Percentiles rank a stretch among this genome's conserved stretches.
phyloP scores from a whole-genome alignment of 1,140 invertebrate species.

The Temnothorax nylanderi region DNA sequence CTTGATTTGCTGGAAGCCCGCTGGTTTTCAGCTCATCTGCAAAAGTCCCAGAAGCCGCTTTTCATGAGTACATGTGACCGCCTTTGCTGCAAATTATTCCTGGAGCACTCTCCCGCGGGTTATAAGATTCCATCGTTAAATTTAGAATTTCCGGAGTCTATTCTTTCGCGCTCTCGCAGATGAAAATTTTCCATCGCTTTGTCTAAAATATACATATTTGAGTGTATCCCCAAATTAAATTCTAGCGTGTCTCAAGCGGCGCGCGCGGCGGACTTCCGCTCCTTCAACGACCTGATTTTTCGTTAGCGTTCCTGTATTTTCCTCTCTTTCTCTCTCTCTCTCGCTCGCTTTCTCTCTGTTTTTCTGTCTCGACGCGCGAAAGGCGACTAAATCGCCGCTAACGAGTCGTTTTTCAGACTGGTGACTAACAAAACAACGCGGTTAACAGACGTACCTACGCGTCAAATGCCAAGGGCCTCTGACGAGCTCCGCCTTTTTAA shows the following conservation, averaged over 20 bases:
- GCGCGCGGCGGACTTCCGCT: neutral
- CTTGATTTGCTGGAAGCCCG: neutral
- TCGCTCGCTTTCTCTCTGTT: neutral
- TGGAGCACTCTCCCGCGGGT: neutral
- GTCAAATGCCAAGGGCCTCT: slow-evolving; percentile 19
- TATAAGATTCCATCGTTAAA: neutral
- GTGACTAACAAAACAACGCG: slow-evolving; percentile 32
- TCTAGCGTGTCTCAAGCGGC: neutral
- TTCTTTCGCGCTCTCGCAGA: neutral
- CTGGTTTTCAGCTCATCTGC: neutral
- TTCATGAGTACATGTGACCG: neutral
- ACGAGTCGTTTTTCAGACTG: slow-evolving; percentile 40
- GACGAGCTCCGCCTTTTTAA: slow-evolving; percentile 48
- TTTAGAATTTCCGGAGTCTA: slow-evolving; percentile 5
- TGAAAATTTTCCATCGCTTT: slow-evolving; percentile 7
- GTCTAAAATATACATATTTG: slow-evolving; percentile 4
- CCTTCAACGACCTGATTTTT: slow-evolving; percentile 31
- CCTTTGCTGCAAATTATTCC: neutral
- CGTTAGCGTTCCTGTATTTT: neutral
- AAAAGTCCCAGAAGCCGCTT: neutral
- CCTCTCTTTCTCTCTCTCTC: neutral
- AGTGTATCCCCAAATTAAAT: slow-evolving; percentile 21
- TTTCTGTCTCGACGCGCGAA: neutral
- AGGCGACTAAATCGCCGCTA: slow-evolving; percentile 30
- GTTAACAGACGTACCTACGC: slow-evolving; percentile 9